These are phyloP conservation scores for Melanerpes formicivorus DNA, from an alignment of 2,113 vertebrate species.

Conservation along the genomic window DNA sequence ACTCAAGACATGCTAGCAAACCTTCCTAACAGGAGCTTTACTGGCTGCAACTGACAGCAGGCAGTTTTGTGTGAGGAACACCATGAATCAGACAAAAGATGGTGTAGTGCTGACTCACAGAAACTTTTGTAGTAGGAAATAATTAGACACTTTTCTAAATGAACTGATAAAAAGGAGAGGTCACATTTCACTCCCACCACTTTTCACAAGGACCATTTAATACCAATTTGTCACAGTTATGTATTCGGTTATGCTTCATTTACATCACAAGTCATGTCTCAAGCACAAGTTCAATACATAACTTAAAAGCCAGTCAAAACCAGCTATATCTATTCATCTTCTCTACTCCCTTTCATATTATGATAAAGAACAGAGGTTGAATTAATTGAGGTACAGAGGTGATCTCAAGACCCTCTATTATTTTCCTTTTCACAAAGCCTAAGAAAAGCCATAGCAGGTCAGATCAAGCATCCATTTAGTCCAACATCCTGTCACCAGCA, in stretches of 20 bases:
- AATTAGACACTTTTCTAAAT: background rate
- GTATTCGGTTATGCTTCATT: conserved; percentile 25
- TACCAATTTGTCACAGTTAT: conserved; percentile 25
- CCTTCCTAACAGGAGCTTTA: background rate
- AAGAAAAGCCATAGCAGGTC: background rate
- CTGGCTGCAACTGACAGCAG: background rate
- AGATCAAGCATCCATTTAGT: conserved; percentile 1
- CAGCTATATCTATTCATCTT: background rate
- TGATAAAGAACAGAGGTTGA: background rate
- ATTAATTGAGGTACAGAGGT: background rate
- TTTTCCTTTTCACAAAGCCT: background rate
- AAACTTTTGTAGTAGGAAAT: background rate
- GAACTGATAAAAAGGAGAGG: conserved; percentile 7
- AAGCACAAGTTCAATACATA: conserved; percentile 16
- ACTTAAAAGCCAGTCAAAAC: conserved; percentile 26
- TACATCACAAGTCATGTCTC: conserved; percentile 25
- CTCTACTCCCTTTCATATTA: background rate
- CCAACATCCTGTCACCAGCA: background rate
- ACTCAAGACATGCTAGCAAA: background rate
- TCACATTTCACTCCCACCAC: conserved; percentile 19
- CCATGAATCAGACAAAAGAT: background rate
- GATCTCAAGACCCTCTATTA: conserved; percentile 17
- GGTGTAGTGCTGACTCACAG: background rate
- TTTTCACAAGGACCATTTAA: conserved; percentile 11
- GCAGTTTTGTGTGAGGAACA: background rate